Percentiles rank a stretch among this genome's conserved stretches.
Conservation (phyloP, 2,113 vertebrate genomes). For the Podilymbus podiceps region DNA sequence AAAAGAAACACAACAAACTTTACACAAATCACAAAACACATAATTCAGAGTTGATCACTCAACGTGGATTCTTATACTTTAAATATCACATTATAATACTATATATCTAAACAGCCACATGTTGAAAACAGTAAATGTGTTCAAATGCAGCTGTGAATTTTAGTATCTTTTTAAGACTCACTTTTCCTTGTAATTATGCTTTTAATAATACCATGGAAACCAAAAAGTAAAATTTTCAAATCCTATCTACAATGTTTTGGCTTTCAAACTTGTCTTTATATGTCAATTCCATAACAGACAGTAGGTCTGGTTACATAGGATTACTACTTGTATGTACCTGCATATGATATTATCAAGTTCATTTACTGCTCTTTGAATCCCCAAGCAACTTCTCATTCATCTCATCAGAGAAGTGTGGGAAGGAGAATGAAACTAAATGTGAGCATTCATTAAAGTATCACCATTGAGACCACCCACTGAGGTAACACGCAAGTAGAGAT, state of each 20-base stretch:
- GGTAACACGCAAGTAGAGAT: neutral
- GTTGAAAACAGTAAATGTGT: constrained; percentile 15
- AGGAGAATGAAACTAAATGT: neutral
- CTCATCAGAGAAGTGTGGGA: neutral
- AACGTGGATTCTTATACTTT: neutral
- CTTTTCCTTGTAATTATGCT: constrained; percentile 9
- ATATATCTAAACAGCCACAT: neutral
- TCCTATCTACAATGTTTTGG: neutral
- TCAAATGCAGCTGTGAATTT: neutral
- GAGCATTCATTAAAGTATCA: neutral
- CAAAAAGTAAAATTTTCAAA: constrained; percentile 4
- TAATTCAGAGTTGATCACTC: neutral
- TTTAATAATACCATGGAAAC: constrained; percentile 2
- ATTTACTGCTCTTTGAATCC: neutral
- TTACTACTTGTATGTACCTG: neutral
- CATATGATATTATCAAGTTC: neutral
- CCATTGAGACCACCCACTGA: neutral
- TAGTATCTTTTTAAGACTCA: neutral
- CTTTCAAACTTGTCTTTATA: constrained; percentile 3
- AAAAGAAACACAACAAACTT: neutral
- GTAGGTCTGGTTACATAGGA: neutral
- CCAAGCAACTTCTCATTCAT: neutral
- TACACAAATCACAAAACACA: neutral
- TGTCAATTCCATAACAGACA: neutral
- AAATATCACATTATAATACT: neutral